These are phyloP conservation scores for Cheirogaleus medius DNA, from an alignment of 2,113 vertebrate species.

Conservation along the genomic window DNA sequence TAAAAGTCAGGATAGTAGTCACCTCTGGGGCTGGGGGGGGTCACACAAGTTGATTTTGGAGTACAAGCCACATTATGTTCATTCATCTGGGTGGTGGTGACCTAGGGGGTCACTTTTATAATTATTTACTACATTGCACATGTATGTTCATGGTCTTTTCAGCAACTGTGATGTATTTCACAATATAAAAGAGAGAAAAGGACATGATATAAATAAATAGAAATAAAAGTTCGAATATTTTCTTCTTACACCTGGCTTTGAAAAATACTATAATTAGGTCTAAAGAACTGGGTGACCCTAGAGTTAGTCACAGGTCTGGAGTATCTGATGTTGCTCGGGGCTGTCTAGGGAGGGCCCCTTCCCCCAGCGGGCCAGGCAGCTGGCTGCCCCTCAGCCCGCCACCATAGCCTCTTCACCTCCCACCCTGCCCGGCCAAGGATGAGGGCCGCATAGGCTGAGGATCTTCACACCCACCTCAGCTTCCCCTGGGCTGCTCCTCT, in stretches of 20 bases:
- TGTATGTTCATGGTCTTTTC: neutral
- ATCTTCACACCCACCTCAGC: neutral
- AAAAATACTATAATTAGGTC: constrained; percentile 25
- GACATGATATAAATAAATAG: neutral
- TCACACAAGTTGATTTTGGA: neutral
- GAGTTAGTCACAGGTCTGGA: neutral
- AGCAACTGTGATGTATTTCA: neutral
- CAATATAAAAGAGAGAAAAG: neutral
- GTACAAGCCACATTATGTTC: neutral
- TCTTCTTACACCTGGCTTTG: constrained; percentile 35
- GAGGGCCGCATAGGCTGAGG: neutral
- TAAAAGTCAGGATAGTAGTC: neutral
- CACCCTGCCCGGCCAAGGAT: neutral
- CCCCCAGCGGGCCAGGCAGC: neutral
- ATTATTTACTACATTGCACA: neutral
- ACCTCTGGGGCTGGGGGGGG: neutral
- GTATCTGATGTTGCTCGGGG: neutral
- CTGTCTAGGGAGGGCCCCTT: neutral
- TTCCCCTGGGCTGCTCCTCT: neutral
- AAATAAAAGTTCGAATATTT: neutral
- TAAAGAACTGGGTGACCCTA: neutral
- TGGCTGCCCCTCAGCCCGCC: neutral
- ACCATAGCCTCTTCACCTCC: neutral
- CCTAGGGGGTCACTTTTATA: neutral
- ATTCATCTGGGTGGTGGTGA: neutral